Evolutionary conservation across 2,113 vertebrate genomes (phyloP).

Genomic region (Dromas ardeola): DNA sequence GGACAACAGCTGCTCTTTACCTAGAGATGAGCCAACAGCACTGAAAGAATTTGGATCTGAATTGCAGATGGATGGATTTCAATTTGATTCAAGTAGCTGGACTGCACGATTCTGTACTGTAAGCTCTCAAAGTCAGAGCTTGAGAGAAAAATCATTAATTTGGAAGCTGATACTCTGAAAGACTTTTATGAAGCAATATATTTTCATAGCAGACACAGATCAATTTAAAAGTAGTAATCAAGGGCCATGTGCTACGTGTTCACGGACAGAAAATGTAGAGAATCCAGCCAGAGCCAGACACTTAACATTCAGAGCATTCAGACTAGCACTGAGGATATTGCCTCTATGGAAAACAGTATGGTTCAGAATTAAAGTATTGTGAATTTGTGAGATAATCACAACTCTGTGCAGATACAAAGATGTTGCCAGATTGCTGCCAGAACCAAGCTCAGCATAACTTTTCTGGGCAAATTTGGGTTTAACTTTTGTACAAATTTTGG

Average conservation of each 20-base stretch:
- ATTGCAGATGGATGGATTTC: slow-evolving; percentile 60
- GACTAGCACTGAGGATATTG: background rate
- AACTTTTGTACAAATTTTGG: background rate
- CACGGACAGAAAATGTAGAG: slow-evolving; percentile 3
- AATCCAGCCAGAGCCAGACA: slow-evolving; percentile 14
- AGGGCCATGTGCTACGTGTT: slow-evolving; percentile 53
- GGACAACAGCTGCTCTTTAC: slow-evolving; percentile 62
- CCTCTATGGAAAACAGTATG: slow-evolving; percentile 18
- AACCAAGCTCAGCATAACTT: background rate
- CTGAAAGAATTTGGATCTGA: slow-evolving; percentile 68
- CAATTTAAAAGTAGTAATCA: slow-evolving; percentile 66
- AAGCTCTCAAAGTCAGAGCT: slow-evolving; percentile 51
- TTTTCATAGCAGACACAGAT: slow-evolving; percentile 61
- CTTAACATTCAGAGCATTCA: slow-evolving; percentile 53
- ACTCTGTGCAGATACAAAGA: background rate
- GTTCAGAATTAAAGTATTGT: slow-evolving; percentile 13
- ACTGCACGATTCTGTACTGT: background rate
- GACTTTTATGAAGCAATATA: slow-evolving; percentile 63
- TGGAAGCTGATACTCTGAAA: slow-evolving; percentile 59
- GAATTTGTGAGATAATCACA: slow-evolving; percentile 31
- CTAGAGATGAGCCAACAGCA: slow-evolving; percentile 57
- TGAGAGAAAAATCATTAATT: slow-evolving; percentile 59
- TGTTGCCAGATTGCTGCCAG: background rate
- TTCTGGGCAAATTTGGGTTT: background rate
- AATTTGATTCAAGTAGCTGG: slow-evolving; percentile 62